Conservation (phyloP, 2,888 invertebrate species). For the Galeopsomyia nigrocyanea region DNA sequence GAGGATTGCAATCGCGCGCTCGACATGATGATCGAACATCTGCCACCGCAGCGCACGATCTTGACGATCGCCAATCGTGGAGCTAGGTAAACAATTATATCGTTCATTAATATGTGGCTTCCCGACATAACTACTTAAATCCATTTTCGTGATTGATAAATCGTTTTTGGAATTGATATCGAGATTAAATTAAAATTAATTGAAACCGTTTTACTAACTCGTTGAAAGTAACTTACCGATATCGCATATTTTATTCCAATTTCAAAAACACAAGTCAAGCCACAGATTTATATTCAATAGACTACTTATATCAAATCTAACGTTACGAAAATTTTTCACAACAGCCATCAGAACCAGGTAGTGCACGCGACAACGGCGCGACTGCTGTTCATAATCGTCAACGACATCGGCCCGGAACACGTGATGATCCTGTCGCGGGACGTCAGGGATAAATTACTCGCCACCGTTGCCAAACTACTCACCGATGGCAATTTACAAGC, state of each 20-base stretch:
- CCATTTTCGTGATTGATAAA: no score
- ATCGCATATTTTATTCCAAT: no score
- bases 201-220: conserved; percentile 1
- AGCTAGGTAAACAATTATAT: conserved; percentile 71
- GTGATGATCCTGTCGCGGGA: conserved; percentile 82
- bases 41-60: conserved; percentile 78
- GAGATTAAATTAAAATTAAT: not conserved
- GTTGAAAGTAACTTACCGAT: no score
- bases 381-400: conserved; percentile 80
- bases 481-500: conserved; percentile 91
- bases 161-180: no score
- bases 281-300: no score
- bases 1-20: conserved; percentile 89
- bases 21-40: conserved; percentile 83
- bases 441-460: conserved; percentile 82
- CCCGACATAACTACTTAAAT: no score
- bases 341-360: conserved; percentile 85
- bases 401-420: conserved; percentile 80
- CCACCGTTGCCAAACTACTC: conserved; percentile 85
- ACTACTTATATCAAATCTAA: no score
- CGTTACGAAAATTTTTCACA: not conserved
- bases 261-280: no score
- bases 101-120: no score
- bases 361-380: conserved; percentile 89
- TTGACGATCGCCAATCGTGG: conserved; percentile 79